Evolutionary conservation across 2,113 vertebrate species (phyloP).

Genomic region (Tychaedon coryphoeus): DNA sequence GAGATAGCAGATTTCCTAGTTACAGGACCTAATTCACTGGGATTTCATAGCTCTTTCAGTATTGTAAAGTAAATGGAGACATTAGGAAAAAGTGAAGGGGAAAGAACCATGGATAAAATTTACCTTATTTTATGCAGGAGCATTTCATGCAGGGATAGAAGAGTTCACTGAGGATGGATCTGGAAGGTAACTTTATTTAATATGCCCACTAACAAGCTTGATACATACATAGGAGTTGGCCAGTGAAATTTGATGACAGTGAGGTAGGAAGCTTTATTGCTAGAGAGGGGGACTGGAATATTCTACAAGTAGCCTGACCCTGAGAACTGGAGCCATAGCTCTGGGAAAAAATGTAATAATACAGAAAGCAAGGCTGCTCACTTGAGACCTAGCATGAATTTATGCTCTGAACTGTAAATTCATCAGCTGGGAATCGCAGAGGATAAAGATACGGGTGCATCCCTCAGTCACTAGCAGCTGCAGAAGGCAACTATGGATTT

Average conservation of each 20-base stretch:
- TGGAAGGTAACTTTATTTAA: background rate
- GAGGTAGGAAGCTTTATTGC: background rate
- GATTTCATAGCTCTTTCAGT: background rate
- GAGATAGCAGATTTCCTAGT: background rate
- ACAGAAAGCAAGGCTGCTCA: background rate
- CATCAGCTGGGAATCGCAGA: background rate
- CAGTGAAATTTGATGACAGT: background rate
- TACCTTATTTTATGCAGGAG: background rate
- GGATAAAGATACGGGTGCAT: background rate
- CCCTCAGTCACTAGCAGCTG: background rate
- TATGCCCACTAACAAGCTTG: background rate
- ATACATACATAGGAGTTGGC: background rate
- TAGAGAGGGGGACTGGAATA: background rate
- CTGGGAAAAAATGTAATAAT: background rate
- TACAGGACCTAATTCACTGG: background rate
- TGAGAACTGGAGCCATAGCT: background rate
- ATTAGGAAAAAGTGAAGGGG: background rate
- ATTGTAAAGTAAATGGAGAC: background rate
- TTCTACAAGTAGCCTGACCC: background rate
- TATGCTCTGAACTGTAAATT: background rate
- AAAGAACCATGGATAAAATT: background rate
- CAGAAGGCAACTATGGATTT: background rate
- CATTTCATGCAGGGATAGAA: background rate
- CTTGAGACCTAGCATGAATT: background rate
- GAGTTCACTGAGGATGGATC: background rate